Evolutionary conservation across 2,888 invertebrate genomes (phyloP), one percentile per base, ranked within the genome.

Genomic region (Ornithoptera priamus): DNA sequence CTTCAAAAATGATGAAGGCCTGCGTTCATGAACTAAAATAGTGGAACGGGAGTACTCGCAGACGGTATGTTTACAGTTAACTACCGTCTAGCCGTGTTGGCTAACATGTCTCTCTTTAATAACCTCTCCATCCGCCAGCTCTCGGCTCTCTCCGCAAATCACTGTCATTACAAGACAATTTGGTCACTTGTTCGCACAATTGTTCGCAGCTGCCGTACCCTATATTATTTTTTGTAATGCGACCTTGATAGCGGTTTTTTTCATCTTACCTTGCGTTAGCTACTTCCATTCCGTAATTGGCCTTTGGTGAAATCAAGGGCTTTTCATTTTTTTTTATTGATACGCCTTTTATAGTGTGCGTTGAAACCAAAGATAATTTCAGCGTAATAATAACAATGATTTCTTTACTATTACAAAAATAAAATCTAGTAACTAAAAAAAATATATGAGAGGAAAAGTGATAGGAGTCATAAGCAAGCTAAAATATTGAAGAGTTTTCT

Each of bases 141-240:
- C 62, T 68, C 72, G 64, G 73, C 74, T 75, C 73, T 75, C 77
- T 75, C 81, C 77, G 73, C 74, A 84, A 85, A 87, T 85, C 76
- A 83, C 85, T 78, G 80, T 84, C 81, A 87, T 87, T 86, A 87
- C 39, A 75, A 75, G 77, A 82, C 84, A 85, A 85, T 84, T 77
- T 75, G 83, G 79, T 81, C 78, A 79, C 76, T 79, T 78, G 77
- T 80, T 78, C 79, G 79, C 79, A 79, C 78, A 77, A 82, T 83
- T 81, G 81, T 81, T 77, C 71, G 72, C 73, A 74, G 73, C 72
- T 73, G 72, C 72, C 75, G 79, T 77, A 75, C 73, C 76, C 77
- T 74, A 74, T 61, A 63, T 72, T 71, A 70, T 70, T 72, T 58
- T 53, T 66, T 50, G 18, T 61, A 60, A 69, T 50, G 65, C 36